Evolutionary conservation across 2,113 vertebrate species (phyloP).

Genomic region (Nicator chloris): DNA sequence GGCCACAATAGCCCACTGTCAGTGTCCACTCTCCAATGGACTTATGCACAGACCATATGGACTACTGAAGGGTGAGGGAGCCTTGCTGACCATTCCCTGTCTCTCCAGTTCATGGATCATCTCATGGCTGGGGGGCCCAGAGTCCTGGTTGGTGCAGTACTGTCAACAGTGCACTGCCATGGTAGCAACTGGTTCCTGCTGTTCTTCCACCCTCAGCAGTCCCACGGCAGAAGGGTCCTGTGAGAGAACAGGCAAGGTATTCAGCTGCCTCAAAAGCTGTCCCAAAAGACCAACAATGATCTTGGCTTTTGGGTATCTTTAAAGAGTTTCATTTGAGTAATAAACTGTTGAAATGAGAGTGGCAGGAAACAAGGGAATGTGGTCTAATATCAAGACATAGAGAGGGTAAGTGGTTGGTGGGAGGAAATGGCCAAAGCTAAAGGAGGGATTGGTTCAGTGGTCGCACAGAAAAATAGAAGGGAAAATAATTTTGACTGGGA

Average conservation of each 20-base stretch:
- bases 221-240: background rate
- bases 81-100: background rate
- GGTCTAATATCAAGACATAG: background rate
- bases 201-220: background rate
- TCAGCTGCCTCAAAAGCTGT: background rate
- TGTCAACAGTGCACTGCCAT: background rate
- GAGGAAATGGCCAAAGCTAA: background rate
- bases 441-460: background rate
- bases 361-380: background rate
- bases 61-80: rapidly evolving
- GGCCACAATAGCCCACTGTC: background rate
- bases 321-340: background rate
- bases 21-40: background rate
- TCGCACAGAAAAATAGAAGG: background rate
- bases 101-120: background rate
- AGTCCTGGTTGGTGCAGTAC: background rate
- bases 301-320: background rate
- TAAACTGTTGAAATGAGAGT: background rate
- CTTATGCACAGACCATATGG: background rate
- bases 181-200: background rate
- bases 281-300: background rate
- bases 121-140: rapidly evolving
- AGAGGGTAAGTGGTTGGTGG: background rate
- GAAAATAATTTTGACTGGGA: background rate
- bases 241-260: background rate